A percentile compares a stretch with the other conserved stretches of the same genome.
Evolutionary conservation across 2,113 vertebrate genomes (phyloP).

Genomic region (Harpagus bidentatus): DNA sequence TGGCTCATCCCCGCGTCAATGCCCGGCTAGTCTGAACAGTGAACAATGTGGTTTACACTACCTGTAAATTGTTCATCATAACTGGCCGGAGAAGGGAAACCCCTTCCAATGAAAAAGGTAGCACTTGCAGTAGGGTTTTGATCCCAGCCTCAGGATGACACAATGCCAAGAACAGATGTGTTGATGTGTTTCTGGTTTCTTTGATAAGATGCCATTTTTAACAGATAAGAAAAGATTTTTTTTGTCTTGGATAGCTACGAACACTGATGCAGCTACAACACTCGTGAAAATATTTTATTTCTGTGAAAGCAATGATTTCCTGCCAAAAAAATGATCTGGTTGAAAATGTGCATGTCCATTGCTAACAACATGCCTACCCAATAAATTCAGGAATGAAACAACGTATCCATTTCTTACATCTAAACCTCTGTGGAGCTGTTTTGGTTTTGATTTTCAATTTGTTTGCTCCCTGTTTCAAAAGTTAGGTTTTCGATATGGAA

Average conservation of each 20-base stretch:
- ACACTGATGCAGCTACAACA: not conserved
- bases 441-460: not conserved
- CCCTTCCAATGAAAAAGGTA: not conserved
- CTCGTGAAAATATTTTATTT: not conserved
- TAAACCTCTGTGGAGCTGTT: not conserved
- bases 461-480: not conserved
- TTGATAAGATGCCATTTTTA: not conserved
- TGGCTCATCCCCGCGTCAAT: not conserved
- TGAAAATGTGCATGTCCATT: not conserved
- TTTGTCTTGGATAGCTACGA: not conserved
- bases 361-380: not conserved
- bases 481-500: not conserved
- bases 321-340: not conserved
- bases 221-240: not conserved
- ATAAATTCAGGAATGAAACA: not conserved
- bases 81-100: not conserved
- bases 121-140: not conserved
- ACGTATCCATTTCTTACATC: not conserved
- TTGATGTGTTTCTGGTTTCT: not conserved
- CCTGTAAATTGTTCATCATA: not conserved
- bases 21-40: not conserved
- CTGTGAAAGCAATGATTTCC: not conserved
- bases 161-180: not conserved
- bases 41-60: not conserved
- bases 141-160: not conserved